These are phyloP conservation scores for Ptilorrhoa leucosticta DNA, from an alignment of 2,113 vertebrate species.

Conservation along the genomic window DNA sequence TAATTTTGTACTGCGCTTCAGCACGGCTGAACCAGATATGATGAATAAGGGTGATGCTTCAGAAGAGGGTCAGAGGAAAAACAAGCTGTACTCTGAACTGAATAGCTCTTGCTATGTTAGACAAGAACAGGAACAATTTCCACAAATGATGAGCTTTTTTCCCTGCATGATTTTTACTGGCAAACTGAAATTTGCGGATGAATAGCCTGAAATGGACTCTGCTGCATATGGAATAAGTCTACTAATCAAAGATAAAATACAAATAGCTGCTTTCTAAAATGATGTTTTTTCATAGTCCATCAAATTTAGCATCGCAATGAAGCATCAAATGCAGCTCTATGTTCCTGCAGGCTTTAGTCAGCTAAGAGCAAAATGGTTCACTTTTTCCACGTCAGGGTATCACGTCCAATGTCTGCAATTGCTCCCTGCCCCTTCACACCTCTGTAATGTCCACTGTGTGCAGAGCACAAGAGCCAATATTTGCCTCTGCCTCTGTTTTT, in stretches of 20 bases:
- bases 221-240: not conserved
- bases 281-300: not conserved
- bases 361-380: not conserved
- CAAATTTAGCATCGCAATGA: not conserved
- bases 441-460: not conserved
- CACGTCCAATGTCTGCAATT: not conserved
- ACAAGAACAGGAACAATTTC: not conserved
- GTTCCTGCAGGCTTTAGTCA: not conserved
- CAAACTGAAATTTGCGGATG: not conserved
- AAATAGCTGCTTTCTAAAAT: not conserved
- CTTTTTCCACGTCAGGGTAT: not conserved
- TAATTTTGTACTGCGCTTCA: not conserved
- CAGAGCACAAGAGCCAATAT: not conserved
- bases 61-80: not conserved
- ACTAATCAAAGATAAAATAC: not conserved
- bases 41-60: not conserved
- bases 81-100: not conserved
- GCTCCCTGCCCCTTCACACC: not conserved
- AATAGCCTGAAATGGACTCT: not conserved
- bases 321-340: not conserved
- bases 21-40: not conserved
- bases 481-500: not conserved
- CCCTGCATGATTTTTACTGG: not conserved
- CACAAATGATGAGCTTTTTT: not conserved
- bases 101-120: not conserved